These are phyloP conservation scores for Hemichromis elongatus DNA, from an alignment of 2,113 vertebrate species.

Conservation along the genomic window DNA sequence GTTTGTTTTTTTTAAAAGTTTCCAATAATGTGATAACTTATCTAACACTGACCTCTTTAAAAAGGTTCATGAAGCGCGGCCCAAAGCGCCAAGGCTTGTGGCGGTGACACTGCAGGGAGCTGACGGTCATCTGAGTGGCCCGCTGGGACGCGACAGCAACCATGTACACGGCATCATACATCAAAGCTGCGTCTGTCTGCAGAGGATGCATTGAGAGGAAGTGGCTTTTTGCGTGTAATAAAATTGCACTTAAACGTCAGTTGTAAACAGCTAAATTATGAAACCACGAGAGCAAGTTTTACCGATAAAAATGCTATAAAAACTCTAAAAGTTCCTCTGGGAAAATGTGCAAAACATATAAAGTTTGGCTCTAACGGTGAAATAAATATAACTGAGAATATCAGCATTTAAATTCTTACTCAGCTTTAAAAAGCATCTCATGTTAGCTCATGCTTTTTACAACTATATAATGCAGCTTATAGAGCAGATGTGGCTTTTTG, in stretches of 20 bases:
- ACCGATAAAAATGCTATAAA: background rate
- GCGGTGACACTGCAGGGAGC: conserved; percentile 95
- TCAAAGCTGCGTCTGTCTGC: conserved; percentile 93
- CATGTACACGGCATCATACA: conserved; percentile 95
- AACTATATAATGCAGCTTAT: background rate
- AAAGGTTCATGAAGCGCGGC: conserved; percentile 92
- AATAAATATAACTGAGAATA: background rate
- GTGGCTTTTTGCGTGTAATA: background rate
- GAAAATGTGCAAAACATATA: background rate
- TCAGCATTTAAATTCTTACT: background rate
- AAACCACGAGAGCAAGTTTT: background rate
- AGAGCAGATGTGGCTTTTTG: background rate
- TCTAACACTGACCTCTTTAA: conserved; percentile 84
- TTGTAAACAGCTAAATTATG: background rate
- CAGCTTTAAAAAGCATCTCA: background rate
- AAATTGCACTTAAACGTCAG: background rate
- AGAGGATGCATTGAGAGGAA: background rate
- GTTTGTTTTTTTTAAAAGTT: background rate
- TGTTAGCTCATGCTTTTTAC: background rate
- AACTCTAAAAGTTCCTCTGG: background rate
- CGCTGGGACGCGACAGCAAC: conserved; percentile 90
- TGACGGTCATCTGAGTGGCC: conserved; percentile 90
- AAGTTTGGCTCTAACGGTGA: background rate
- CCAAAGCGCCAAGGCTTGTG: conserved; percentile 98
- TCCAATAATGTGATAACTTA: background rate